phyloP scores from a whole-genome alignment of 2,888 invertebrate genomes.

The Stegana nigrithorax region DNA sequence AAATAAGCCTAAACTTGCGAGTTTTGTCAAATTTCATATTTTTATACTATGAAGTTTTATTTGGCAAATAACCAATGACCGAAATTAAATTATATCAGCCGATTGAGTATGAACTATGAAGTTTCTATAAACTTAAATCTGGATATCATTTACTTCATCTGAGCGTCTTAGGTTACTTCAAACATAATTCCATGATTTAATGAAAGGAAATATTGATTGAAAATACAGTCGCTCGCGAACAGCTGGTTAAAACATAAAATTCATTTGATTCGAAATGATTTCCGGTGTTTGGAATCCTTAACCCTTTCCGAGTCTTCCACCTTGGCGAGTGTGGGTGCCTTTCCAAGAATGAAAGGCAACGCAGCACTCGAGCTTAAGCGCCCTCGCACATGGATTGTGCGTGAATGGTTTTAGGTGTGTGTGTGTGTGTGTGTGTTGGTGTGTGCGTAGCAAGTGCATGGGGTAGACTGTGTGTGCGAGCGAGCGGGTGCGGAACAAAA shows the following conservation, averaged over 20 bases:
- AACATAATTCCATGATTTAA: too few relatives aligned
- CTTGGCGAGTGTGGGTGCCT: too few relatives aligned
- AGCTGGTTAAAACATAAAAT: background rate
- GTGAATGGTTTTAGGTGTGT: background rate
- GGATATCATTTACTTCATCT: too few relatives aligned
- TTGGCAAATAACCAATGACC: too few relatives aligned
- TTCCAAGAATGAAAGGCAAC: background rate
- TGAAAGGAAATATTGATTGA: conserved; percentile 3
- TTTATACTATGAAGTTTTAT: too few relatives aligned
- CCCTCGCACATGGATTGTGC: too few relatives aligned
- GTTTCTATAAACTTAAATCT: too few relatives aligned
- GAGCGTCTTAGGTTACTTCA: too few relatives aligned
- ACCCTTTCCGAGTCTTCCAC: conserved; percentile 1
- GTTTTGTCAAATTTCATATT: too few relatives aligned
- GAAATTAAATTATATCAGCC: too few relatives aligned
- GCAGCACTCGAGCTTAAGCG: background rate
- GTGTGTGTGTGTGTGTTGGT: background rate
- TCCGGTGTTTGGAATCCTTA: background rate
- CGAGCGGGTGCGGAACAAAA: conserved; percentile 37
- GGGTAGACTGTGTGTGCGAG: conserved; percentile 8
- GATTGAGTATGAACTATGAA: too few relatives aligned
- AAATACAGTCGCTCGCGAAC: background rate
- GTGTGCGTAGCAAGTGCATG: background rate
- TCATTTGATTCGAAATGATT: conserved; percentile 3
- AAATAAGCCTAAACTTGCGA: too few relatives aligned